Conservation (phyloP, 2,888 invertebrate species). For the Thymelicus sylvestris region DNA sequence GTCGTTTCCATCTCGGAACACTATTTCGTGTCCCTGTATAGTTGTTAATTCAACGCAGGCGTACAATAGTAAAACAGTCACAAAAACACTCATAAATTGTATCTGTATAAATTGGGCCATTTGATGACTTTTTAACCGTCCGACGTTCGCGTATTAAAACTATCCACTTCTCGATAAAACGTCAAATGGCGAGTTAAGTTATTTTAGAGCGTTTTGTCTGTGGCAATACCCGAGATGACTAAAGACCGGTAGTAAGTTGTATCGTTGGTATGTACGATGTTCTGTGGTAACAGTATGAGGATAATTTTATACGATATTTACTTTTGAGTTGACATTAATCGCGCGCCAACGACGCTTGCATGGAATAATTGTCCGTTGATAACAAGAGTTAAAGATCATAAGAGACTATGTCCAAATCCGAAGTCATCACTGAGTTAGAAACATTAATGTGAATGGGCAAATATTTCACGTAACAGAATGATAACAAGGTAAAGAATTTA, state of each 20-base stretch:
- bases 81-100: not conserved
- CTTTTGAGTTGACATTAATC: no score
- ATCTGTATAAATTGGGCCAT: not conserved
- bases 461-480: no score
- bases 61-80: not conserved
- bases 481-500: no score
- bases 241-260: not conserved
- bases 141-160: not conserved
- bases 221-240: not conserved
- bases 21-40: not conserved
- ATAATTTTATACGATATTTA: no score
- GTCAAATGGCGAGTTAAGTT: not conserved
- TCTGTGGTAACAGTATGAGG: no score
- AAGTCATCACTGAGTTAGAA: no score
- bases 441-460: no score
- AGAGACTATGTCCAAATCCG: no score
- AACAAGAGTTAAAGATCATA: no score
- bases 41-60: not conserved
- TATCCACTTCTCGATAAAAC: not conserved
- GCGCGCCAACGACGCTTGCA: no score
- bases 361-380: no score
- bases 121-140: not conserved
- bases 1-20: not conserved
- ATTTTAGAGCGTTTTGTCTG: not conserved
- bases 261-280: no score